phyloP scores from a whole-genome alignment of 2,888 invertebrate species.

The Lasioglossum figueresi region DNA sequence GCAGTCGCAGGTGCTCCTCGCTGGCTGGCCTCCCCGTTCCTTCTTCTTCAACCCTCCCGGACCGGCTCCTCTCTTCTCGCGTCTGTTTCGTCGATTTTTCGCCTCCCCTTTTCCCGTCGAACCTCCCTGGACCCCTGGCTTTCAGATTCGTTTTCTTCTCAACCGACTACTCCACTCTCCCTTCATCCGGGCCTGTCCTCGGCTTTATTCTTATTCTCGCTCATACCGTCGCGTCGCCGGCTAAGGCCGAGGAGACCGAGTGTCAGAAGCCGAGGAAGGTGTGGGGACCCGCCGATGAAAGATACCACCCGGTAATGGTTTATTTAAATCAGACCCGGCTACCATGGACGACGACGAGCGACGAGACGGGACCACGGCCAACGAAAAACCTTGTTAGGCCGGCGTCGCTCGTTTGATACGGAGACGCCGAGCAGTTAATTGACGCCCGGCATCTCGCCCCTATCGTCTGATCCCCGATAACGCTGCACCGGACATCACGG shows the following conservation, averaged over 20 bases:
- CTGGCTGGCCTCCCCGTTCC: not conserved
- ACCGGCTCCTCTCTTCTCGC: not conserved
- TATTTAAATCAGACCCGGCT: constrained; percentile 75
- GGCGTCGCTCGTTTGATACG: constrained; percentile 70
- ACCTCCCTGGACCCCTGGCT: not conserved
- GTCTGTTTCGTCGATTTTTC: constrained; percentile 7
- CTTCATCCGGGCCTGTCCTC: constrained; percentile 2
- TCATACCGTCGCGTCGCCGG: constrained; percentile 19
- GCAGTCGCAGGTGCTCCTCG: constrained; percentile 54
- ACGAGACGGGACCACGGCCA: constrained; percentile 36
- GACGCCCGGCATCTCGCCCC: constrained; percentile 60
- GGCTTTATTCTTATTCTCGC: constrained; percentile 40
- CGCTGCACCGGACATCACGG: not conserved
- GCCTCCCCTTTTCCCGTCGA: not conserved
- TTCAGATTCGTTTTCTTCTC: not conserved
- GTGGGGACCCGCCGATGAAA: constrained; percentile 74
- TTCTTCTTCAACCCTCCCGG: constrained; percentile 2
- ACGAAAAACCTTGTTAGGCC: constrained; percentile 75
- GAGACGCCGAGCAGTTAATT: constrained; percentile 69
- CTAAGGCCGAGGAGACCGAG: constrained; percentile 54
- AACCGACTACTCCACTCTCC: constrained; percentile 6
- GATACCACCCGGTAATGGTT: constrained; percentile 79
- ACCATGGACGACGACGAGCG: constrained; percentile 40
- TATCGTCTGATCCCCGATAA: constrained; percentile 62
- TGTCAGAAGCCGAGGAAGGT: constrained; percentile 75